phyloP scores from a whole-genome alignment of 2,888 invertebrate genomes.

The Branchellion lobata region DNA sequence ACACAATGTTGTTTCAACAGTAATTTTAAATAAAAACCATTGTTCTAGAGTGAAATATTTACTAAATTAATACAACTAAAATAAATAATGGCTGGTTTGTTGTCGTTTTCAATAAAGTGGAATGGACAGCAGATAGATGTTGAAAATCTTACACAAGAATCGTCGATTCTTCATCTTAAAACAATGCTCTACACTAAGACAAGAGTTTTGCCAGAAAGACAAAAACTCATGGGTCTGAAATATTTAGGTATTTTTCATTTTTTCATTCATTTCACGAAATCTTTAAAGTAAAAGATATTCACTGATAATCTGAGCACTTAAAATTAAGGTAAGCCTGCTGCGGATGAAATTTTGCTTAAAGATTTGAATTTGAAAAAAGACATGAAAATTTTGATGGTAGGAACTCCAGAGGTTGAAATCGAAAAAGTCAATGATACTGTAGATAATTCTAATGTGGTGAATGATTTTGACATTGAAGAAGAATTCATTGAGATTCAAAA shows the following conservation, averaged over 20 bases:
- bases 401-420: constrained; percentile 82
- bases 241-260: not conserved
- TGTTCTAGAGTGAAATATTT: too few species aligned
- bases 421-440: constrained; percentile 75
- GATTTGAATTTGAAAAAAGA: constrained; percentile 79
- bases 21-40: too few species aligned
- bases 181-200: not conserved
- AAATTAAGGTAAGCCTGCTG: constrained; percentile 73
- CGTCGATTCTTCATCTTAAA: not conserved
- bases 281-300: not conserved
- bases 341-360: constrained; percentile 76
- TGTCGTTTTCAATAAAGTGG: not conserved
- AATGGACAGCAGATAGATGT: not conserved
- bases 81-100: not conserved
- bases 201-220: not conserved
- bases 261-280: not conserved
- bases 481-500: constrained; percentile 69
- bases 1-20: too few species aligned
- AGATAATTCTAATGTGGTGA: constrained; percentile 78
- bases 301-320: not conserved
- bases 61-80: too few species aligned
- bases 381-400: constrained; percentile 94
- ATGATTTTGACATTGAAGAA: constrained; percentile 82
- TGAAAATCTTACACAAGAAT: not conserved
- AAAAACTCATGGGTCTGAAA: not conserved